These are phyloP conservation scores for Anser brachyrhynchus DNA, from an alignment of 2,113 vertebrate species.

Conservation along the genomic window DNA sequence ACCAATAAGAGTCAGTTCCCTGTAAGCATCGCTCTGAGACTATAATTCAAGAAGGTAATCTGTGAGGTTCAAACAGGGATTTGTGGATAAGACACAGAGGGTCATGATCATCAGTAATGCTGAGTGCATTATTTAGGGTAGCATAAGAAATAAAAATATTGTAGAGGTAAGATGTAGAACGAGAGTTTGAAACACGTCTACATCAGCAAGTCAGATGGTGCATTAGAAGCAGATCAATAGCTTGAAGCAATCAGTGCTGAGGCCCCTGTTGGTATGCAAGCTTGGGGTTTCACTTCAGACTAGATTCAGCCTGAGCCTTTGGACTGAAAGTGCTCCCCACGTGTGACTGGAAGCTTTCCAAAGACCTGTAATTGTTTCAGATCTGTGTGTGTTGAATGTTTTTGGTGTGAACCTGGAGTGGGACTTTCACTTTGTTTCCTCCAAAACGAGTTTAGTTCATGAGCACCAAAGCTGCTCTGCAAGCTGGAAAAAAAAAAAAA, in stretches of 20 bases:
- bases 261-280: neutral
- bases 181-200: neutral
- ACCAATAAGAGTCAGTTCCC: neutral
- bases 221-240: constrained; percentile 32
- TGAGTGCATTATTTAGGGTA: constrained; percentile 30
- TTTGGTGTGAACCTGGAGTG: neutral
- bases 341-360: neutral
- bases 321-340: neutral
- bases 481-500: neutral
- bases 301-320: neutral
- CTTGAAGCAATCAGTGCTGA: neutral
- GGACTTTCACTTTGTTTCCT: neutral
- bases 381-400: neutral
- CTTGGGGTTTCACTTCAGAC: neutral
- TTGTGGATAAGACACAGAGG: neutral
- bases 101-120: neutral
- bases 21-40: neutral
- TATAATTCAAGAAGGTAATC: neutral
- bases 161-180: neutral
- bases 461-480: neutral
- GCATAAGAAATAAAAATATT: neutral
- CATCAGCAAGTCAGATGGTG: constrained; percentile 12
- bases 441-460: neutral
- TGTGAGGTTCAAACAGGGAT: neutral
- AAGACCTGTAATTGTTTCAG: neutral